A percentile compares a stretch with the other conserved stretches of the same genome.
phyloP scores from a whole-genome alignment of 1,140 invertebrate genomes.

The Amyelois transitella region DNA sequence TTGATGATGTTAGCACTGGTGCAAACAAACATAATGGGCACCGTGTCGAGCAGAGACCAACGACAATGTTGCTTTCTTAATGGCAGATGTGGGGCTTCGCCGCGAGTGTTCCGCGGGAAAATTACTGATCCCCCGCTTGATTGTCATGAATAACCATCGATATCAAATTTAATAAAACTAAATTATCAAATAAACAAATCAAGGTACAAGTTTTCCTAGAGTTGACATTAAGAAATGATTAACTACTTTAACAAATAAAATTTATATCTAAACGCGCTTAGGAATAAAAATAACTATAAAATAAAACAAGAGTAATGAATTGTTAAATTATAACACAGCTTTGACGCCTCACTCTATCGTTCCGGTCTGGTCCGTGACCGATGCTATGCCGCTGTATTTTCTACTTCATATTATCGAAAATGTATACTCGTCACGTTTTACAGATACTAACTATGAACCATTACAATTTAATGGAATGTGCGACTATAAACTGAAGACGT shows the following conservation, averaged over 20 bases:
- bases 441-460: slow-evolving; percentile 44
- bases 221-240: slow-evolving; percentile 59
- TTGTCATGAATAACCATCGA: slow-evolving; percentile 69
- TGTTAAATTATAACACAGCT: slow-evolving; percentile 73
- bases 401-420: slow-evolving; percentile 5
- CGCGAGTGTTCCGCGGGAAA: slow-evolving; percentile 32
- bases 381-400: slow-evolving; percentile 44
- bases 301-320: slow-evolving; percentile 71
- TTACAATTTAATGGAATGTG: slow-evolving; percentile 68
- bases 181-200: slow-evolving; percentile 63
- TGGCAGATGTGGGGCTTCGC: slow-evolving; percentile 17
- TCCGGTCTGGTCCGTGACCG: slow-evolving; percentile 43
- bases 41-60: slow-evolving; percentile 47
- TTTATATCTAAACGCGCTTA: slow-evolving; percentile 70
- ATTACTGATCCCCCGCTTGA: slow-evolving; percentile 35
- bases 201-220: slow-evolving; percentile 65
- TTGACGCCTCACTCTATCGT: slow-evolving; percentile 58
- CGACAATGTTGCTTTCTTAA: slow-evolving; percentile 50
- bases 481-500: slow-evolving; percentile 16
- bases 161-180: slow-evolving; percentile 64
- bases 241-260: slow-evolving; percentile 69
- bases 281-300: slow-evolving; percentile 72
- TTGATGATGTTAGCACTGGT: slow-evolving; percentile 56
- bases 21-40: slow-evolving; percentile 67
- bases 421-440: slow-evolving; percentile 13